Percentiles rank a stretch among this genome's conserved stretches.
phyloP scores from a whole-genome alignment of 2,797 vertebrate genomes.

The Crax fasciolata region DNA sequence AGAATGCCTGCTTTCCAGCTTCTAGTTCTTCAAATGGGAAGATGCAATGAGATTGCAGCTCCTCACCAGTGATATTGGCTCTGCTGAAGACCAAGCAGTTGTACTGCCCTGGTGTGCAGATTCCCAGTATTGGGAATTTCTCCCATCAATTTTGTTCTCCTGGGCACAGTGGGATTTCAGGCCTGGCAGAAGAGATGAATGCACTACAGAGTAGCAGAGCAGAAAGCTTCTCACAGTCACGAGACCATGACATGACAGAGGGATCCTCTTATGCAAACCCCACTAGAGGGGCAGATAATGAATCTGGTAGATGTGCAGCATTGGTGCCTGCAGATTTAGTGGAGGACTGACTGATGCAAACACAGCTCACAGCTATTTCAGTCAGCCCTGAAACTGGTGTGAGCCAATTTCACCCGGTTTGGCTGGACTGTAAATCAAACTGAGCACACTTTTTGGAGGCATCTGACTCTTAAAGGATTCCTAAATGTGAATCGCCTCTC shows the following conservation, averaged over 20 bases:
- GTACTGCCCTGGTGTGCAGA: not conserved
- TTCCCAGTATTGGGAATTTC: not conserved
- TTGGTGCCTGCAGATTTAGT: not conserved
- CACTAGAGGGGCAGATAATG: not conserved
- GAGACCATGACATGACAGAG: constrained; percentile 1
- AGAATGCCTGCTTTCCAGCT: not conserved
- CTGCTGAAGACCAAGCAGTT: not conserved
- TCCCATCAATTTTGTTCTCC: not conserved
- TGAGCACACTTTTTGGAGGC: not conserved
- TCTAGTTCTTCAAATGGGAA: not conserved
- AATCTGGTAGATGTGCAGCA: not conserved
- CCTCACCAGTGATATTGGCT: not conserved
- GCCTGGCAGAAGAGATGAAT: not conserved
- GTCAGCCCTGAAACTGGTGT: not conserved
- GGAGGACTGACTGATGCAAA: not conserved
- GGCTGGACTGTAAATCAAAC: not conserved
- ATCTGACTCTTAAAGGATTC: not conserved
- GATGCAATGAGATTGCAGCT: not conserved
- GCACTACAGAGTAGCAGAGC: not conserved
- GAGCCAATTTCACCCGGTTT: not conserved
- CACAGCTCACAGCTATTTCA: not conserved
- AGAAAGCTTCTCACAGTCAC: constrained; percentile 12
- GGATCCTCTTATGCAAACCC: constrained; percentile 44
- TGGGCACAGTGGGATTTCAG: constrained; percentile 15
- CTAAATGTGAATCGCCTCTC: not conserved